Conservation (phyloP, 2,113 vertebrate genomes). For the Stigmatopora argus region DNA sequence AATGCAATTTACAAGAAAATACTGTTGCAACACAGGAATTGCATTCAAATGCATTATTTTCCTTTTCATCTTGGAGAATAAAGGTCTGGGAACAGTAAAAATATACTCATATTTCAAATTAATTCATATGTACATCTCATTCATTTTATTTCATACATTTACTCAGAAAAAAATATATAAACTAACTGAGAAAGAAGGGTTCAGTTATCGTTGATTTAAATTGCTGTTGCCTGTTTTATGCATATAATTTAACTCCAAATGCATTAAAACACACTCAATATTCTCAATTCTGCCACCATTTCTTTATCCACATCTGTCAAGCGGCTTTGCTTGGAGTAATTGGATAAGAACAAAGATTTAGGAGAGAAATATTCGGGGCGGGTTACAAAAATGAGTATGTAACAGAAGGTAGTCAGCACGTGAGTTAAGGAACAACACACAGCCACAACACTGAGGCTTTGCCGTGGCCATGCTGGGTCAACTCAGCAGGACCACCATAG, state of each 20-base stretch:
- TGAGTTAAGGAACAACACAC: slow-evolving; percentile 25
- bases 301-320: slow-evolving; percentile 5
- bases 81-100: slow-evolving; percentile 7
- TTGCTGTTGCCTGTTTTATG: slow-evolving; percentile 9
- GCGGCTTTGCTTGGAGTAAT: neutral
- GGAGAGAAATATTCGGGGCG: slow-evolving; percentile 8
- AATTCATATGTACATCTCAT: no score
- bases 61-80: neutral
- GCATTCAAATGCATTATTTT: neutral
- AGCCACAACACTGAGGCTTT: slow-evolving; percentile 62
- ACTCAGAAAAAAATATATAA: slow-evolving; percentile 27
- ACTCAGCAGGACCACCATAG: slow-evolving; percentile 72
- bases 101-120: slow-evolving; percentile 1
- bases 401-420: slow-evolving; percentile 16
- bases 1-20: slow-evolving; percentile 46
- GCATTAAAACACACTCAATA: slow-evolving; percentile 4
- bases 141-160: neutral
- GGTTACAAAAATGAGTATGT: slow-evolving; percentile 23
- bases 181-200: slow-evolving; percentile 27
- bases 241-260: neutral
- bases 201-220: slow-evolving; percentile 17
- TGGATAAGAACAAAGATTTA: neutral
- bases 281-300: slow-evolving; percentile 36
- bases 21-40: slow-evolving; percentile 5
- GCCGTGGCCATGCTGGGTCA: slow-evolving; percentile 59